Percentiles rank a stretch among this genome's conserved stretches.
Conservation (phyloP, 35 echinoderm and acorn worm genomes). For the Ophioderma brevispina region DNA sequence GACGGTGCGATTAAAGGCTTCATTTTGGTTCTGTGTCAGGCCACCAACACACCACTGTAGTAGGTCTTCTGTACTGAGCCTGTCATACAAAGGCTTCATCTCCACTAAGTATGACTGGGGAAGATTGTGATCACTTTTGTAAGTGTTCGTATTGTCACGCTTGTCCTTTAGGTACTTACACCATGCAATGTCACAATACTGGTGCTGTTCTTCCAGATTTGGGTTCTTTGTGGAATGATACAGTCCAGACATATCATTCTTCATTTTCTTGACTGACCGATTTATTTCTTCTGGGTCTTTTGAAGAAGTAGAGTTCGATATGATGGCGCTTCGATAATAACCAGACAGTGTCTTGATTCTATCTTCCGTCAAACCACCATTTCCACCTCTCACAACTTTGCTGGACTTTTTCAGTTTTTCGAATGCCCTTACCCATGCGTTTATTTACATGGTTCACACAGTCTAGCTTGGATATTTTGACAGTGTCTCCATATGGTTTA, state of each 20-base stretch:
- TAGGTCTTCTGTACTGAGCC: conserved; percentile 3
- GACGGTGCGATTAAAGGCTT: conserved; percentile 25
- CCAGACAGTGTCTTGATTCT: not conserved
- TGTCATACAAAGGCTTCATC: conserved; percentile 1
- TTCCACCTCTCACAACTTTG: not conserved
- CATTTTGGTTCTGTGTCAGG: conserved; percentile 46
- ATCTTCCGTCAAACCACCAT: not conserved
- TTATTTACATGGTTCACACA: not conserved
- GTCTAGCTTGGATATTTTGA: not conserved
- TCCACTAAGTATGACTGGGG: not conserved
- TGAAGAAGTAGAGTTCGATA: no score
- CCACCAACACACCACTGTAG: conserved; percentile 33
- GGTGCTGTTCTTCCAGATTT: not conserved
- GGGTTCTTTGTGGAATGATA: not conserved
- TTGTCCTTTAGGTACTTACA: no score
- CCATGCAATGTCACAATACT: not conserved
- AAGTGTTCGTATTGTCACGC: no score
- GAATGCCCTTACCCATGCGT: not conserved
- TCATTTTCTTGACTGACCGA: not conserved
- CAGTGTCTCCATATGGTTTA: not conserved
- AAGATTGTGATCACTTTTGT: no score
- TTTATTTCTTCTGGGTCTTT: not conserved
- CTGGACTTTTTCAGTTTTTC: not conserved
- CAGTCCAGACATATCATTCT: not conserved
- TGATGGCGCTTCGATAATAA: not conserved